Base-by-base conservation (phyloP, 2,888 invertebrate species). In the Drosophila austrosaltans region DNA sequence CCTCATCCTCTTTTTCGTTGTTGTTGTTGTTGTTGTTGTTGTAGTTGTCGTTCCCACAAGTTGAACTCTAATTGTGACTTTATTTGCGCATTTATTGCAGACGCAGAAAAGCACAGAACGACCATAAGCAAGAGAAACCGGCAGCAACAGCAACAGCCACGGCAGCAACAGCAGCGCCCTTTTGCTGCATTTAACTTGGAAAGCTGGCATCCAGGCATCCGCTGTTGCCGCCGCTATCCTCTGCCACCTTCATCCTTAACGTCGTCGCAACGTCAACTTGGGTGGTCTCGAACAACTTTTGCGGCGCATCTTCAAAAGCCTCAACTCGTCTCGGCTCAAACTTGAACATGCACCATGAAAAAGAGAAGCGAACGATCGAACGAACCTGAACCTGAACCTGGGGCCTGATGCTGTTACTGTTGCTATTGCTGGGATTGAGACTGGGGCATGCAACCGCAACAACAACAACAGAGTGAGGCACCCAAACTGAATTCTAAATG, bases 211-310 rank as follows among this genome's bases (percentile, higher is more conserved):
- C 20, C 16, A 44, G 44, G 48, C 48, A 48, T 48, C 25, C 42
- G 44, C 22, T 6, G 44, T 7, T 0, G 22, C 20, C 22, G 22
- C 44, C 8, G 44, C 44, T 7, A 28, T 48, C 20, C 22, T 48
- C 44, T 20, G 44, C 44, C 66, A 39, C 60, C 44, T 48, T 48
- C 63, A 74, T 76, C 78, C 77, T 76, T 78, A 68, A 70, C 75
- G 69, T 75, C 75, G 74, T 57, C 57, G 64, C 77, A 62, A 76
- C 87, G 74, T 87, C 91, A 69, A 87, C 90, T 90, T 91, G 90
- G 90, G 90, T 91, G 90, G 90, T 91, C 90, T 91, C 90, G 91
- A 91, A 91, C 90, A 82, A 88, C 82, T 77, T 75, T 88, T 86
- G 90, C 90, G 90, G 90, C 91, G 84, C 86, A 89, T 89, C 91